phyloP scores from a whole-genome alignment of 1,140 invertebrate genomes.

The Bombus vancouverensis region DNA sequence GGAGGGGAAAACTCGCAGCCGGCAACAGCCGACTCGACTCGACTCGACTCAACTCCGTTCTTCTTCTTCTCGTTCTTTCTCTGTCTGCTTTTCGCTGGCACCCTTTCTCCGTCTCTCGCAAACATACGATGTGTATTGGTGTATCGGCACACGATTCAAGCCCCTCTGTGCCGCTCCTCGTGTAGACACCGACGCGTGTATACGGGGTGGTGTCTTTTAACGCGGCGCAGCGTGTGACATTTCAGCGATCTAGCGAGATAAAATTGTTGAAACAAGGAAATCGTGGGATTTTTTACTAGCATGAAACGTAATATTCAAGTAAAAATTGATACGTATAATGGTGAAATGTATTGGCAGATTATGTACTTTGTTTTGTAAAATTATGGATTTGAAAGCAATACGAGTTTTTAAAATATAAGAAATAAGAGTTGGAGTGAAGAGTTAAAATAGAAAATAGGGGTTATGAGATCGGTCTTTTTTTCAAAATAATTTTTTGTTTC shows the following conservation, averaged over 20 bases:
- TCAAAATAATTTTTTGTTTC: too few relatives aligned
- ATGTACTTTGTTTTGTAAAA: too few relatives aligned
- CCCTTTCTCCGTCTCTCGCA: constrained; percentile 31
- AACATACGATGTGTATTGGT: constrained; percentile 31
- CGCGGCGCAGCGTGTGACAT: neutral
- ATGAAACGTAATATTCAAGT: too few relatives aligned
- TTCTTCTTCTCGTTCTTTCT: constrained; percentile 43
- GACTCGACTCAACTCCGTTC: constrained; percentile 49
- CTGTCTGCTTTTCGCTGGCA: constrained; percentile 6
- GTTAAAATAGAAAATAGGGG: too few relatives aligned
- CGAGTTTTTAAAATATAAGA: too few relatives aligned
- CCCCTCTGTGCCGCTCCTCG: neutral
- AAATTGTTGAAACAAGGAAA: neutral
- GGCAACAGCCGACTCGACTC: constrained; percentile 62
- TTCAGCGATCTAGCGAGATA: neutral
- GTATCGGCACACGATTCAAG: constrained; percentile 48
- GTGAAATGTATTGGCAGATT: too few relatives aligned
- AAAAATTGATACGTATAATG: too few relatives aligned
- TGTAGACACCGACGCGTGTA: constrained; percentile 21
- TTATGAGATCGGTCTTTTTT: too few relatives aligned
- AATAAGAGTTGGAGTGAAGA: too few relatives aligned
- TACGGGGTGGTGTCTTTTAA: constrained; percentile 60
- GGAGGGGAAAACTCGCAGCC: constrained; percentile 50
- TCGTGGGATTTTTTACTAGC: neutral
- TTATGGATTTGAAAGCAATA: too few relatives aligned